Conservation (phyloP, 1,140 invertebrate genomes). For the Araneus ventricosus region DNA sequence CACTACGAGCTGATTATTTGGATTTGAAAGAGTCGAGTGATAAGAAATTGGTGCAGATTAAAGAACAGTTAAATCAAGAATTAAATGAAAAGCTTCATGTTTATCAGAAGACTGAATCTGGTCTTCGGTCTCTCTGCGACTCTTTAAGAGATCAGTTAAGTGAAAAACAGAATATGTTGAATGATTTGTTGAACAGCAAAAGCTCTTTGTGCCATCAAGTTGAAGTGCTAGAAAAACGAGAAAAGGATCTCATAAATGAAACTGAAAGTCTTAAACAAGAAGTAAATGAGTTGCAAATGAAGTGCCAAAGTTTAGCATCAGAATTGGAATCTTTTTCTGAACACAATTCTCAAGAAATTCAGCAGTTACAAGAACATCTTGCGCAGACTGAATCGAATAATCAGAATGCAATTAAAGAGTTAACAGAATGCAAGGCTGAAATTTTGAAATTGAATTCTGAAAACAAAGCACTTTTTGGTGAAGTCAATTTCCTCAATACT, state of each 20-base stretch:
- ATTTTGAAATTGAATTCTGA: constrained; percentile 52
- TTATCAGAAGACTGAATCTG: constrained; percentile 9
- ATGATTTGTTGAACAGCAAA: background rate
- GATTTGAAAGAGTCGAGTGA: constrained; percentile 47
- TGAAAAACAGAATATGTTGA: constrained; percentile 15
- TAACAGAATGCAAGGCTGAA: constrained; percentile 75
- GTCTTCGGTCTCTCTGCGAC: background rate
- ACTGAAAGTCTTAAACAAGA: constrained; percentile 12
- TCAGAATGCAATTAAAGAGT: constrained; percentile 74
- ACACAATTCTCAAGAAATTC: background rate
- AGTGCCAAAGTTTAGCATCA: constrained; percentile 34
- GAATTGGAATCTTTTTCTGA: background rate
- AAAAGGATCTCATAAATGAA: constrained; percentile 49
- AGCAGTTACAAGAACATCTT: constrained; percentile 47
- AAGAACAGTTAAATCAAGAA: constrained; percentile 43
- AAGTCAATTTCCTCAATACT: background rate
- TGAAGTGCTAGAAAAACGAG: constrained; percentile 42
- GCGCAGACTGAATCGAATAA: constrained; percentile 74
- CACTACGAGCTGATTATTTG: background rate
- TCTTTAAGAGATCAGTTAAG: constrained; percentile 1
- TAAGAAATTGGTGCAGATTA: background rate
- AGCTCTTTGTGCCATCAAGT: background rate
- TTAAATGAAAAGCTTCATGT: constrained; percentile 9
- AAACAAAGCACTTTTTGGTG: background rate
- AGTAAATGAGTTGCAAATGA: background rate